Percentiles rank a stretch among this genome's conserved stretches.
These are phyloP conservation scores for Helicolenus hilgendorfi DNA, from an alignment of 2,797 vertebrate genomes.

Conservation along the genomic window DNA sequence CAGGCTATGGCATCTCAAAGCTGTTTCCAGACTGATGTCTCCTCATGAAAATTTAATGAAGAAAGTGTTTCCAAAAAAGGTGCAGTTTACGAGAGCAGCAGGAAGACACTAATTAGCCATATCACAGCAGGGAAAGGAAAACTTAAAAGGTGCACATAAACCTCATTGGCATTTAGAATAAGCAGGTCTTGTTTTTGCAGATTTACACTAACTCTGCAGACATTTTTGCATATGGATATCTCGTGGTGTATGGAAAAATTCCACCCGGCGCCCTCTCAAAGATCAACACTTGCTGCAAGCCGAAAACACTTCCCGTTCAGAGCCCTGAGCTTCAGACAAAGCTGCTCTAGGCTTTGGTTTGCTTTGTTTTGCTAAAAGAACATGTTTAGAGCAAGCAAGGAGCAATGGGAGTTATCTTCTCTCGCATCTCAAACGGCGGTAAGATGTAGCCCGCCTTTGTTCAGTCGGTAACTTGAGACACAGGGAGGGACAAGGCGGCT, in stretches of 20 bases:
- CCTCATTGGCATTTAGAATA: slow-evolving; percentile 85
- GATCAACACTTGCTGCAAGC: slow-evolving; percentile 39
- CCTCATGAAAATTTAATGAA: slow-evolving; percentile 94
- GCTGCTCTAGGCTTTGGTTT: slow-evolving; percentile 53
- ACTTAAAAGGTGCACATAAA: slow-evolving; percentile 79
- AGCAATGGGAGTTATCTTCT: slow-evolving; percentile 60
- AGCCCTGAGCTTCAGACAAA: slow-evolving; percentile 41
- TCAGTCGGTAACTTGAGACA: slow-evolving; percentile 42
- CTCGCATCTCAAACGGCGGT: slow-evolving; percentile 65
- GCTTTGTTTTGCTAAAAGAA: slow-evolving; percentile 60
- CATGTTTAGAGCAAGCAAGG: slow-evolving; percentile 36
- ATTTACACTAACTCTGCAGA: slow-evolving; percentile 51
- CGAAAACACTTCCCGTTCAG: slow-evolving; percentile 34
- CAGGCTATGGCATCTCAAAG: slow-evolving; percentile 87
- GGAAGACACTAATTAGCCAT: slow-evolving; percentile 86
- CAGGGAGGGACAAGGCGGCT: slow-evolving; percentile 47
- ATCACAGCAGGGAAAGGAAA: slow-evolving; percentile 86
- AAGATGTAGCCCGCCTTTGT: slow-evolving; percentile 40
- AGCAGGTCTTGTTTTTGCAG: slow-evolving; percentile 68
- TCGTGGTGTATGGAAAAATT: slow-evolving; percentile 37
- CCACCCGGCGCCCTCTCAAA: slow-evolving; percentile 18
- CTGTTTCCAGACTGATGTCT: slow-evolving; percentile 90
- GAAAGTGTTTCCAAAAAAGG: slow-evolving; percentile 86
- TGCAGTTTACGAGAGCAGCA: slow-evolving; percentile 78
- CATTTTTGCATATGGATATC: slow-evolving; percentile 41